These are phyloP conservation scores for Cheilosia variabilis DNA, from an alignment of 2,888 invertebrate species.

Conservation along the genomic window DNA sequence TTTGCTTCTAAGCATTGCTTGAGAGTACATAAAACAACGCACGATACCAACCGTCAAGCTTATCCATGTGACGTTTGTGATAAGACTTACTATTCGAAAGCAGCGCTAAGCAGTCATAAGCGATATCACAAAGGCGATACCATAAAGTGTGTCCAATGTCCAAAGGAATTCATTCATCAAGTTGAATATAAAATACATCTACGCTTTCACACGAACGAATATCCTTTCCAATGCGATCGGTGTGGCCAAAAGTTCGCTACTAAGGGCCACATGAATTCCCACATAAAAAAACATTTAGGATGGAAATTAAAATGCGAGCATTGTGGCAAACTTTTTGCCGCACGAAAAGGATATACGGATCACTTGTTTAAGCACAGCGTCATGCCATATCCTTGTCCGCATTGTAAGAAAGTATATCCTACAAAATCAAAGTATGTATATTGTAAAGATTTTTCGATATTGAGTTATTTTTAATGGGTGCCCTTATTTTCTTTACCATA, in stretches of 20 bases:
- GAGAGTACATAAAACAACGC: slow-evolving; percentile 24
- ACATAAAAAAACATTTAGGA: slow-evolving; percentile 43
- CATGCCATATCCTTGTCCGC: slow-evolving; percentile 47
- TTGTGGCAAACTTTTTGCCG: slow-evolving; percentile 35
- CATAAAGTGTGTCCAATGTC: slow-evolving; percentile 43
- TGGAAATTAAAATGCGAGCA: slow-evolving; percentile 44
- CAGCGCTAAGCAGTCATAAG: slow-evolving; percentile 21
- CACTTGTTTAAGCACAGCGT: slow-evolving; percentile 43
- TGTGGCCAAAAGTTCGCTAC: slow-evolving; percentile 34
- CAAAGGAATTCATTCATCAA: slow-evolving; percentile 34
- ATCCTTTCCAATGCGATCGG: slow-evolving; percentile 42
- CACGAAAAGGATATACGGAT: slow-evolving; percentile 1
- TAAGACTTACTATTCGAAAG: slow-evolving; percentile 70
- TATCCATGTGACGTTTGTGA: slow-evolving; percentile 70
- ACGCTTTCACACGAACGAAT: slow-evolving; percentile 53
- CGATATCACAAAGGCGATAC: slow-evolving; percentile 32
- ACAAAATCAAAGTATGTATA: slow-evolving; percentile 51
- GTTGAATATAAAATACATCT: slow-evolving; percentile 42
- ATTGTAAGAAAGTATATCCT: slow-evolving; percentile 47
- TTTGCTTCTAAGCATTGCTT: slow-evolving; percentile 15
- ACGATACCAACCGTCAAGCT: slow-evolving; percentile 12
- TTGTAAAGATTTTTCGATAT: background rate
- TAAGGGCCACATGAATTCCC: slow-evolving; percentile 28
- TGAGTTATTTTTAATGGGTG: background rate
- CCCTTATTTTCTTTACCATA: slow-evolving; percentile 6